Base-by-base conservation (phyloP, 2,113 vertebrate genomes). In the Trogon melanurus region DNA sequence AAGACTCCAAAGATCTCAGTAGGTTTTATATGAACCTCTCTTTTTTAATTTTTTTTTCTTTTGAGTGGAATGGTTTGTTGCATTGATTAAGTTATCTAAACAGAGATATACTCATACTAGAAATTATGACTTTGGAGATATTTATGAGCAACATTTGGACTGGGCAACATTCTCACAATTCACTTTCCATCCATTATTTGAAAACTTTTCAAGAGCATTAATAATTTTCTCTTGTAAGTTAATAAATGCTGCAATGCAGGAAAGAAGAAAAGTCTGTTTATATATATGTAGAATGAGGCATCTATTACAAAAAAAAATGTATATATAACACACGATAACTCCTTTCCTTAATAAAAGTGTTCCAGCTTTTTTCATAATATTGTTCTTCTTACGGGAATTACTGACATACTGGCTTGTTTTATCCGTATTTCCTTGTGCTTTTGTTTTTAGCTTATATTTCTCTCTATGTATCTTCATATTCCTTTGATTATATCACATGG, bases 1-100 rank as follows among this genome's bases (percentile, higher is more conserved):
- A 53, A 54, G 9, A 50, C 23, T 41, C 2, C 7, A 22, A 64
- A 67, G 3, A n/a, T 81, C 58, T 79, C 29, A 53, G 18, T 18
- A 32, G 4, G 0, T 18, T 51, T 44, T 51, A 11, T 3, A 56
- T 1, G 0, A 54, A 44, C 0, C 0, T 2, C 0, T 51, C 1
- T 3, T 25, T 5, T 29, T 3, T 18, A 11, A 4, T 22, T 17
- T 13, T 4, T 13, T 17, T 3, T 27, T 10, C 1, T 18, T 4
- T 13, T 29, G 3, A 17, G 12, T 8, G 15, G 7, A 11, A 7
- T n/a, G 19, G 3, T 2, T 0, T 32, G 8, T 12, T 67, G 5
- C 1, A 5, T 17, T 75, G 25, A n/a, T 48, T 66, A 27, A 58
- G 64, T 58, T 36, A 3, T n/a, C 8, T 66, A 36, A 66, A 56